Evolutionary conservation across 2,113 vertebrate genomes (phyloP).

Genomic region (Melospiza melodia): DNA sequence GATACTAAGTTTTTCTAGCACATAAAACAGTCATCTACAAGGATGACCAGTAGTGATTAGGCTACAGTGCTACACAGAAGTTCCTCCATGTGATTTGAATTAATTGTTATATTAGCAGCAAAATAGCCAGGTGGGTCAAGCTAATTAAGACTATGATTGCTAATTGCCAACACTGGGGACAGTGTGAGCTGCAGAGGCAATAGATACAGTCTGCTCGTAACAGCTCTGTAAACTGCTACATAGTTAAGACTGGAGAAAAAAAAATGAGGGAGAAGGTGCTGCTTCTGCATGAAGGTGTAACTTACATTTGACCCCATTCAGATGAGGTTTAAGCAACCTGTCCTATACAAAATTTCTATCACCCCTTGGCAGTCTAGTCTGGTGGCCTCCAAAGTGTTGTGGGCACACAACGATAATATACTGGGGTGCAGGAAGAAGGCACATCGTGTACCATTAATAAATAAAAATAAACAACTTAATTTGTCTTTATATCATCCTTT

Average conservation of each 20-base stretch:
- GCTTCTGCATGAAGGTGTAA: neutral
- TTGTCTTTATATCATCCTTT: neutral
- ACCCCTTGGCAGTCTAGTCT: neutral
- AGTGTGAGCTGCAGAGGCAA: conserved; percentile 48
- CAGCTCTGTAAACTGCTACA: neutral
- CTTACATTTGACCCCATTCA: neutral
- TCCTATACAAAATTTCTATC: neutral
- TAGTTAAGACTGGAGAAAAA: neutral
- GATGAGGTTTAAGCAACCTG: neutral
- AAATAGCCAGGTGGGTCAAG: conserved; percentile 75
- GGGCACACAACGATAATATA: neutral
- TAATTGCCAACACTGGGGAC: conserved; percentile 73
- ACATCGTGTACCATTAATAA: neutral
- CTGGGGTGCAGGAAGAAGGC: neutral
- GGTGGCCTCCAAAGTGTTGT: neutral
- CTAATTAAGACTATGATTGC: conserved; percentile 78
- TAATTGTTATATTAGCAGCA: conserved; percentile 79
- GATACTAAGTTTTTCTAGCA: conserved; percentile 31
- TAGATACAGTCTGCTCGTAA: conserved; percentile 8
- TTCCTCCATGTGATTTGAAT: conserved; percentile 71
- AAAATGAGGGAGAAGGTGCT: neutral
- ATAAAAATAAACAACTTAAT: neutral
- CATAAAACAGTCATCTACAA: conserved; percentile 12
- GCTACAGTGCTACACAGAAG: conserved; percentile 49
- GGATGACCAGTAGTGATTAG: conserved; percentile 71